These are phyloP conservation scores for Auanema sp. DNA, from an alignment of 2,888 invertebrate species.

Conservation along the genomic window DNA sequence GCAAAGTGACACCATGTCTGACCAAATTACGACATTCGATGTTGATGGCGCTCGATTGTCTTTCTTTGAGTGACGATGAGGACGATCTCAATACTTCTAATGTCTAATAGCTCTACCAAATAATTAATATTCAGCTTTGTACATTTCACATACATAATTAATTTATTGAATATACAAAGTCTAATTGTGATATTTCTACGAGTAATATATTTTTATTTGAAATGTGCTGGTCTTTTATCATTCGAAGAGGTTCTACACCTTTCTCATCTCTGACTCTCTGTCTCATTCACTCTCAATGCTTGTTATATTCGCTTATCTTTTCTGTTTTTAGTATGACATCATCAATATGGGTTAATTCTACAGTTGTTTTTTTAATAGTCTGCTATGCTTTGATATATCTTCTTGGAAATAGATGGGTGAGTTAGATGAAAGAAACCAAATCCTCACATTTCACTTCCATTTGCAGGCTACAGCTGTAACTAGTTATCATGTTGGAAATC, in stretches of 20 bases:
- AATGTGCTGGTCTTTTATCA: too few species aligned
- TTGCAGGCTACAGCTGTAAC: constrained; percentile 39
- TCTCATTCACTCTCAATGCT: too few species aligned
- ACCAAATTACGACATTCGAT: constrained; percentile 47
- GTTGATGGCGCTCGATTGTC: constrained; percentile 49
- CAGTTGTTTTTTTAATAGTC: too few species aligned
- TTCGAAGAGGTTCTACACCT: too few species aligned
- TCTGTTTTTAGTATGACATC: too few species aligned
- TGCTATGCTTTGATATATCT: too few species aligned
- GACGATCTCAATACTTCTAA: constrained; percentile 38
- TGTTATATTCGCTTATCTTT: too few species aligned
- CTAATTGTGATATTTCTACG: too few species aligned
- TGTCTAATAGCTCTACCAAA: constrained; percentile 26
- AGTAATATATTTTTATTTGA: too few species aligned
- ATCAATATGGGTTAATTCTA: too few species aligned
- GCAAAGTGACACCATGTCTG: constrained; percentile 48
- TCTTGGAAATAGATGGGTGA: constrained; percentile 30
- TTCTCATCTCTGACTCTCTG: too few species aligned
- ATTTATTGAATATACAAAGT: not conserved
- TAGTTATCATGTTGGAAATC: constrained; percentile 53
- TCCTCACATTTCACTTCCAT: not conserved
- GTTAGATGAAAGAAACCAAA: constrained; percentile 28
- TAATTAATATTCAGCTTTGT: not conserved
- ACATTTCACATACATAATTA: not conserved
- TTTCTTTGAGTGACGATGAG: constrained; percentile 35